phyloP scores from a whole-genome alignment of 35 echinoderm and acorn worm species.

The Diadema setosum region DNA sequence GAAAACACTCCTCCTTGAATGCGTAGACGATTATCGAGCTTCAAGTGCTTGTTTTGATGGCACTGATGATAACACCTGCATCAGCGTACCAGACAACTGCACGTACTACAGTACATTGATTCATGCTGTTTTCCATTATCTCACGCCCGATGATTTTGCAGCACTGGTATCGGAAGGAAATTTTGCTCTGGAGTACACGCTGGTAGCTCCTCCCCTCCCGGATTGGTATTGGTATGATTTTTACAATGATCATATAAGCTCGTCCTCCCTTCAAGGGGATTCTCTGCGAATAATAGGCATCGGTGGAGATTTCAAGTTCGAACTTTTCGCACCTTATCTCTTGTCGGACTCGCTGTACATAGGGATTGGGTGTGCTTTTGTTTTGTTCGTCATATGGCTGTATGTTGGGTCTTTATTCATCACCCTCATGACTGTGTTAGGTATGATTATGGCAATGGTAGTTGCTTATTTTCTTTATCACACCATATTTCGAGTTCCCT shows the following conservation, averaged over 20 bases:
- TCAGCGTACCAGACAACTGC: slow-evolving; percentile 37
- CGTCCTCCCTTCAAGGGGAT: slow-evolving; percentile 51
- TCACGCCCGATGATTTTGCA: slow-evolving; percentile 20
- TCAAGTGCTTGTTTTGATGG: not conserved
- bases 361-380: slow-evolving; percentile 25
- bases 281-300: not conserved
- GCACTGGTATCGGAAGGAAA: not conserved
- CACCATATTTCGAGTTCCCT: slow-evolving; percentile 55
- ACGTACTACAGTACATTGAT: slow-evolving; percentile 6
- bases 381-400: slow-evolving; percentile 78
- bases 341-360: slow-evolving; percentile 50
- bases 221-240: not conserved
- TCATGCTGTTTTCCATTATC: slow-evolving; percentile 59
- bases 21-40: slow-evolving; percentile 30
- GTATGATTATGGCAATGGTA: slow-evolving; percentile 69
- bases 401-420: slow-evolving; percentile 81
- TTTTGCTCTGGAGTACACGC: not conserved
- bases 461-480: slow-evolving; percentile 82
- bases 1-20: slow-evolving; percentile 23
- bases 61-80: not conserved
- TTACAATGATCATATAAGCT: not conserved
- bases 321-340: slow-evolving; percentile 31
- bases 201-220: not conserved
- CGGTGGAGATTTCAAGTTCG: slow-evolving; percentile 32
- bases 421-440: slow-evolving; percentile 44